Conservation (phyloP, 1,140 invertebrate species). For the Myzus persicae region DNA sequence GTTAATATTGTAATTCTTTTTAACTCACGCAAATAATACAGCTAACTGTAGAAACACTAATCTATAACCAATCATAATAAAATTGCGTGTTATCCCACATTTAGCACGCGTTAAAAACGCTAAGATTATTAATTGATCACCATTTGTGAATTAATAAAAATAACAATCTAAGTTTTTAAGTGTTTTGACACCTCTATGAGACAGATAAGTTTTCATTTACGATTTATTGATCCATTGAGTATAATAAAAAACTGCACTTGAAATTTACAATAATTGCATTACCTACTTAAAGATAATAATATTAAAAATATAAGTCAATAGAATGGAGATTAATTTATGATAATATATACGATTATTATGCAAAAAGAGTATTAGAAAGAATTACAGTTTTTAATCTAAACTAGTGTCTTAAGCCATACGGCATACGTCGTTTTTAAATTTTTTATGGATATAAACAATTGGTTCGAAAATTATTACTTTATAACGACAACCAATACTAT, state of each 20-base stretch:
- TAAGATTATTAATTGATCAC: neutral
- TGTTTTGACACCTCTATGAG: neutral
- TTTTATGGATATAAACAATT: neutral
- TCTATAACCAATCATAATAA: neutral
- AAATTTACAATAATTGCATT: neutral
- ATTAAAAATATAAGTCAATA: neutral
- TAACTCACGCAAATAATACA: neutral
- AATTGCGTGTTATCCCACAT: neutral
- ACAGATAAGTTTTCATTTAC: neutral
- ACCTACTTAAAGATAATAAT: conserved; percentile 30
- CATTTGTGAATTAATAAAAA: neutral
- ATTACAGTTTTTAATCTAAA: conserved; percentile 26
- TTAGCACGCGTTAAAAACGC: neutral
- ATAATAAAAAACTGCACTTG: conserved; percentile 25
- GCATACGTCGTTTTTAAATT: neutral
- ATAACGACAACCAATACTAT: neutral
- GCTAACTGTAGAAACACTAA: neutral
- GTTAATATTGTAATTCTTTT: no score
- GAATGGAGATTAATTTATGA: conserved; percentile 7
- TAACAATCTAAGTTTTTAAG: conserved; percentile 3
- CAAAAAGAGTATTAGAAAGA: neutral
- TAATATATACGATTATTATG: neutral
- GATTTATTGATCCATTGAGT: neutral
- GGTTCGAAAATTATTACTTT: neutral
- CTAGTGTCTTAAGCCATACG: neutral